These are phyloP conservation scores for Eilema depressum DNA, from an alignment of 2,888 invertebrate genomes.

Conservation along the genomic window DNA sequence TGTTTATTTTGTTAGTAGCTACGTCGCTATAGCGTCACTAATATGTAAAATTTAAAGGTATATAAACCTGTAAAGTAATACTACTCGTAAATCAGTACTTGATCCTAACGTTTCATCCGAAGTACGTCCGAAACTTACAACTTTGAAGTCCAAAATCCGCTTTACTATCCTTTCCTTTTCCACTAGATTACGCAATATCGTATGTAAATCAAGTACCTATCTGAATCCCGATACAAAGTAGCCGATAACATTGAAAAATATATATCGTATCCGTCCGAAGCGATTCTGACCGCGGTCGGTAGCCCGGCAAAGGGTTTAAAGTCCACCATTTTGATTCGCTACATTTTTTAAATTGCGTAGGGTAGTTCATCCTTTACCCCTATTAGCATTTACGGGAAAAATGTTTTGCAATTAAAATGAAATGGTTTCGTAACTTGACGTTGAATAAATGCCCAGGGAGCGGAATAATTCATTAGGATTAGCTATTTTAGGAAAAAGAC, in stretches of 20 bases:
- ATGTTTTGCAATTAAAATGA: slow-evolving; percentile 40
- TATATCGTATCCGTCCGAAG: too few relatives aligned
- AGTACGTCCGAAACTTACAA: background rate
- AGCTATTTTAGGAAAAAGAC: slow-evolving; percentile 21
- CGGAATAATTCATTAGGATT: slow-evolving; percentile 30
- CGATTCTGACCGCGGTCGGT: background rate
- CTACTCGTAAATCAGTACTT: too few relatives aligned
- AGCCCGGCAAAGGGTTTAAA: background rate
- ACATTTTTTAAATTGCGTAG: slow-evolving; percentile 16
- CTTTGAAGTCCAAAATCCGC: background rate
- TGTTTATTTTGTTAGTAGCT: too few relatives aligned
- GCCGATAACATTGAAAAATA: background rate
- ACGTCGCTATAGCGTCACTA: too few relatives aligned
- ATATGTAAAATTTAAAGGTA: too few relatives aligned
- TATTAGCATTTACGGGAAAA: slow-evolving; percentile 32
- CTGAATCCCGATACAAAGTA: background rate
- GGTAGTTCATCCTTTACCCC: slow-evolving; percentile 13
- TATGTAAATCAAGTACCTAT: background rate
- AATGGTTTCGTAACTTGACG: slow-evolving; percentile 29
- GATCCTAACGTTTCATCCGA: too few relatives aligned
- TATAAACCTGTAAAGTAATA: too few relatives aligned
- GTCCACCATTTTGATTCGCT: slow-evolving; percentile 19
- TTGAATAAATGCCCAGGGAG: slow-evolving; percentile 23
- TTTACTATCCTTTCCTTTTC: background rate
- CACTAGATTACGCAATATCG: background rate